Evolutionary conservation across 2,113 vertebrate species (phyloP), one percentile per base, ranked within the genome.

Genomic region (Eublepharis macularius): DNA sequence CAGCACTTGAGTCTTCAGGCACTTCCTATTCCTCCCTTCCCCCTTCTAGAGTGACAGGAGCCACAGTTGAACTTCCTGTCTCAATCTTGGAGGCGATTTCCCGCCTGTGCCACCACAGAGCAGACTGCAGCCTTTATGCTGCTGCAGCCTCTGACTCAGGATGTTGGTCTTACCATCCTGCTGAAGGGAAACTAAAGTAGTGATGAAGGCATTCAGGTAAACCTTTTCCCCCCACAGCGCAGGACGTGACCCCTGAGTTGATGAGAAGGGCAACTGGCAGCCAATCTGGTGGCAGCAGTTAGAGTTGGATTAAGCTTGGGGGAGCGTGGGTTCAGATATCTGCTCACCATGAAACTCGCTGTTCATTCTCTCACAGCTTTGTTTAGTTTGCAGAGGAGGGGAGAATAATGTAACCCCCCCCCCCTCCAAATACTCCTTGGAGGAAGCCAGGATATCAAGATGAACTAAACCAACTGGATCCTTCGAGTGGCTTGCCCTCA

Each of bases 131-230:
- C 86, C 87, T 82, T 24, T 82, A 90, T 92, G 83, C 78, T 1
- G 4, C 83, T 89, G 77, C 80, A 87, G 49, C 70, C 13, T 0
- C 88, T 86, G 17, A 39, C 80, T 4, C 21, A 83, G 87, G 66
- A 88, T 89, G 84, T 77, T 49, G 69, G 81, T 87, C 91, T 70
- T 83, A 92, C 81, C 87, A 0, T 76, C 81, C 51, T 78, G 80
- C 88, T 88, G 16, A 77, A 85, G 41, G 91, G 80, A 19, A 89
- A 34, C 51, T 54, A 86, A 86, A 87, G 9, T 89, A 90, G 76
- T 39, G 74, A 81, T 92, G 87, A 92, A 94, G 69, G 84, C 86
- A 36, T 93, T 94, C 89, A 94, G 90, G 89, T 94, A 93, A 92
- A 93, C 86, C 4, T 19, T 45, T 66, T 19, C 19, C 88, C 21